Conservation (phyloP, 2,888 invertebrate species). For the Mystacides longicornis region DNA sequence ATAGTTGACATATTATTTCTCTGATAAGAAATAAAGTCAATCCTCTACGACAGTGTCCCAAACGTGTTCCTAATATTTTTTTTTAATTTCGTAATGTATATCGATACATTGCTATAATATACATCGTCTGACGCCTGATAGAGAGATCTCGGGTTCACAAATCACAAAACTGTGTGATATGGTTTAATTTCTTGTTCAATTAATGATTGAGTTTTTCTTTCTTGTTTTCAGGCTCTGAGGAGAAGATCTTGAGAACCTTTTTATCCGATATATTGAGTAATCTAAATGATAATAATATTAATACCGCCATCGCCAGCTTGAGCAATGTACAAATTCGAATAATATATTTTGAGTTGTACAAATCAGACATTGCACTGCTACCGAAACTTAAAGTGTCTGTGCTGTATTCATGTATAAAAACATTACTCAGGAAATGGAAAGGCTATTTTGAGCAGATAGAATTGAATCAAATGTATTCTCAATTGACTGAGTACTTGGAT, state of each 20-base stretch:
- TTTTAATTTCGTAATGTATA: too few species aligned
- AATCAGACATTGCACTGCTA: background rate
- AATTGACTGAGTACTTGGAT: background rate
- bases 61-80: too few species aligned
- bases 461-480: background rate
- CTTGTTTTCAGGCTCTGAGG: too few species aligned
- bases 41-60: too few species aligned
- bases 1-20: too few species aligned
- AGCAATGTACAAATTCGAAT: background rate
- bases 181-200: too few species aligned
- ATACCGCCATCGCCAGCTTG: background rate
- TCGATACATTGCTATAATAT: too few species aligned
- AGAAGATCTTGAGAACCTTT: background rate
- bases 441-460: background rate
- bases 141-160: too few species aligned
- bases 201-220: too few species aligned
- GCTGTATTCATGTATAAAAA: constrained; percentile 3
- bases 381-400: background rate
- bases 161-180: too few species aligned
- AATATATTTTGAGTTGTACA: constrained; percentile 9
- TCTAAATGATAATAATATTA: background rate
- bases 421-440: constrained; percentile 9
- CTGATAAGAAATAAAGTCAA: too few species aligned
- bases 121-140: too few species aligned
- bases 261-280: background rate